Evolutionary conservation across 2,113 vertebrate species (phyloP), one percentile per base, ranked within the genome.

Genomic region (Thalassoma bifasciatum): DNA sequence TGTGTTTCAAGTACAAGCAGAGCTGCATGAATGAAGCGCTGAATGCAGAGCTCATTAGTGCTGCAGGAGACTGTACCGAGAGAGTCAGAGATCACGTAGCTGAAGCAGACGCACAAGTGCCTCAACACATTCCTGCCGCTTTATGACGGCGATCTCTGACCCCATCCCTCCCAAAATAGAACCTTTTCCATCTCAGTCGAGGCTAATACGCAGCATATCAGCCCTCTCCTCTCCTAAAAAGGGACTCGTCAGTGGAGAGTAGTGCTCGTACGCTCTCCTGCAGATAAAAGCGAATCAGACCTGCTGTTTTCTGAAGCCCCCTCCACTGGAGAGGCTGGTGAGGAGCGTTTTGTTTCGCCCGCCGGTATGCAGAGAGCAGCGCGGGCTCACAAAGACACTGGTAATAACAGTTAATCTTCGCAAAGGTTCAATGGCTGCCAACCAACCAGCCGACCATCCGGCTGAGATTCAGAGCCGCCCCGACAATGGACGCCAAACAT

Each of bases 371-470:
- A 63, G 84, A 91, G 85, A 88, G 79, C 81, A 51, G 81, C 68
- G 57, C 8, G 62, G 24, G 70, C 17, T 44, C 79, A 84, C 88
- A 89, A 82, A 88, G 81, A 85, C 26, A 19, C 17, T 30, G 79
- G 86, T 87, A 91, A 88, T 87, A 83, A 90, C 86, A 86, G 81
- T 92, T 90, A 82, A 90, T 90, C 91, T 89, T 91, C 21, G 70
- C 70, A 85, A 83, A 66, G 63, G 86, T 79, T 91, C 85, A 91
- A 88, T 81, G 75, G 78, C 88, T 82, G 86, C 80, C 83, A 89
- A 83, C 57, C 67, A 72, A 57, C 24, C 58, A 34, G n/a, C 69
- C 65, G 49, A 36, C 65, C 68, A 36, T 21, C 47, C 59, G 23
- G 62, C 50, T 21, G 67, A 51, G 51, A 82, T 76, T 71, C 81